Evolutionary conservation across 2,888 invertebrate species (phyloP).

Genomic region (Apotomis capreana): DNA sequence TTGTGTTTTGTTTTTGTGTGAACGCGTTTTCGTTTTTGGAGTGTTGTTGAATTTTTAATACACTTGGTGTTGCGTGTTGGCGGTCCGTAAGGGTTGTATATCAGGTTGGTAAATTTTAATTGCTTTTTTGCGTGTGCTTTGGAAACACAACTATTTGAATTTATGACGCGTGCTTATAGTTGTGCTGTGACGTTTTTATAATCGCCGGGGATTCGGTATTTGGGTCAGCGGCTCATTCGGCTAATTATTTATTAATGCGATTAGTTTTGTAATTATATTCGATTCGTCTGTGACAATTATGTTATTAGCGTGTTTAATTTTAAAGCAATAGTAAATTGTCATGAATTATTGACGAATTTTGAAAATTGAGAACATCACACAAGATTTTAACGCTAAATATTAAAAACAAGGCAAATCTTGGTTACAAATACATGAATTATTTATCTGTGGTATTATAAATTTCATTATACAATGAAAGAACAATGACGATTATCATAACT

Average conservation of each 20-base stretch:
- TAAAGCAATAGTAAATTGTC: too few species aligned
- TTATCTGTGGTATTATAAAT: too few species aligned
- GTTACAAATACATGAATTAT: too few species aligned
- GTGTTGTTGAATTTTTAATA: slow-evolving; percentile 63
- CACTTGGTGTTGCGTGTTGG: slow-evolving; percentile 46
- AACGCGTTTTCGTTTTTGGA: slow-evolving; percentile 47
- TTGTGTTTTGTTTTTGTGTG: slow-evolving; percentile 43
- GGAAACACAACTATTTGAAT: slow-evolving; percentile 21
- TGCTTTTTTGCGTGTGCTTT: slow-evolving; percentile 45
- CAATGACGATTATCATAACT: too few species aligned
- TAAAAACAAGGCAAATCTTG: too few species aligned
- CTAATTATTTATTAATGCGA: slow-evolving; percentile 14
- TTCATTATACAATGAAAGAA: too few species aligned
- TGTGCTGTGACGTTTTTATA: slow-evolving; percentile 1
- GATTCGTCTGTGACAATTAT: not conserved
- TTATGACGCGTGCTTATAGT: slow-evolving; percentile 7
- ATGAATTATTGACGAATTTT: too few species aligned
- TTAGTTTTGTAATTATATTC: not conserved
- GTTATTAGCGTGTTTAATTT: too few species aligned
- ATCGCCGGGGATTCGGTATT: slow-evolving; percentile 17
- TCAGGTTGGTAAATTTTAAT: slow-evolving; percentile 46
- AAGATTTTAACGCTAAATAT: too few species aligned
- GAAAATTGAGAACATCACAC: too few species aligned
- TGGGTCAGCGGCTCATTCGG: slow-evolving; percentile 21
- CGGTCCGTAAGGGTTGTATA: slow-evolving; percentile 7